Evolutionary conservation across 2,797 vertebrate genomes (phyloP).

Genomic region (Eutrigla gurnardus): DNA sequence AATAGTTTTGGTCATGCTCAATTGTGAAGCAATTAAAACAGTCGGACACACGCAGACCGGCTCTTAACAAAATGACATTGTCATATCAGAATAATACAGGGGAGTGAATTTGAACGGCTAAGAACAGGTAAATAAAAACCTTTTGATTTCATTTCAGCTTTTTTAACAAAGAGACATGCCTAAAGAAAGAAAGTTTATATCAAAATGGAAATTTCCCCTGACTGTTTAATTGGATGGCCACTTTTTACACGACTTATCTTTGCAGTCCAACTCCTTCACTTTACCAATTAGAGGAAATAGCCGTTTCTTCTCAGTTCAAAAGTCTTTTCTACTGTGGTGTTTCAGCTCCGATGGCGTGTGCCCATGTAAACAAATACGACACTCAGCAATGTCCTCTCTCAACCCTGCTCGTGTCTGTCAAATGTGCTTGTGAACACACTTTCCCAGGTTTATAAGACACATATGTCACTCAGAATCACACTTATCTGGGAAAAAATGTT

Average conservation of each 20-base stretch:
- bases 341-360: constrained; percentile 64
- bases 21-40: constrained; percentile 87
- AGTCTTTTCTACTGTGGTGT: constrained; percentile 63
- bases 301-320: constrained; percentile 74
- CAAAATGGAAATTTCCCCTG: constrained; percentile 79
- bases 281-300: constrained; percentile 82
- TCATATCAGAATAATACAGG: constrained; percentile 84
- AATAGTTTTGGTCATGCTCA: constrained; percentile 83
- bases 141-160: constrained; percentile 87
- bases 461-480: constrained; percentile 52
- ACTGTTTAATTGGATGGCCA: constrained; percentile 87
- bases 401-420: constrained; percentile 57
- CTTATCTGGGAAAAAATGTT: constrained; percentile 44
- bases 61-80: constrained; percentile 77
- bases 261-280: constrained; percentile 77
- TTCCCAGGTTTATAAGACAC: constrained; percentile 48
- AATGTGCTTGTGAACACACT: constrained; percentile 36
- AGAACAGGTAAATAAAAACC: constrained; percentile 84
- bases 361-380: constrained; percentile 73
- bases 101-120: constrained; percentile 75
- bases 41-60: constrained; percentile 65
- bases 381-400: constrained; percentile 41
- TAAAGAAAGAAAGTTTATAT: constrained; percentile 78
- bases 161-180: constrained; percentile 82
- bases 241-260: constrained; percentile 86